phyloP scores from a whole-genome alignment of 2,797 vertebrate genomes.

The Monodelphis domestica region DNA sequence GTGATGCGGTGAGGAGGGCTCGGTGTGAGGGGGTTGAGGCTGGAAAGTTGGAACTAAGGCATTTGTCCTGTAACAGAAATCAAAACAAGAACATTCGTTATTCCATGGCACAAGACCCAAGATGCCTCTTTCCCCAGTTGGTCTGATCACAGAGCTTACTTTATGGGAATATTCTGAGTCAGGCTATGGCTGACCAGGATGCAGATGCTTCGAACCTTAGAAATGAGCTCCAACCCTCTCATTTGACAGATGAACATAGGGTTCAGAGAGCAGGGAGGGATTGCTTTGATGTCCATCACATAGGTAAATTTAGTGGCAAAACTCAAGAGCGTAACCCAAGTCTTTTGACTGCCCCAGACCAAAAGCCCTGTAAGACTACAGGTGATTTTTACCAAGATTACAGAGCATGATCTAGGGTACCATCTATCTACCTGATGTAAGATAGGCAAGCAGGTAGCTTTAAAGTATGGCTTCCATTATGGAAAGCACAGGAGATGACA shows the following conservation, averaged over 20 bases:
- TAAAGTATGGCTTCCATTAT: neutral
- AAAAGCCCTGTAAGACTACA: neutral
- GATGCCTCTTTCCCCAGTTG: neutral
- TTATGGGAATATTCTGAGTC: neutral
- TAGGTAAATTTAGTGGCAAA: neutral
- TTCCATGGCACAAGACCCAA: constrained; percentile 16
- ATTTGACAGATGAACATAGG: neutral
- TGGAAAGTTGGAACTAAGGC: constrained; percentile 85
- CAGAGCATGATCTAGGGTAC: neutral
- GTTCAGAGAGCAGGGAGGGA: neutral
- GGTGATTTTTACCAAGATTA: neutral
- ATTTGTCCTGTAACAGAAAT: constrained; percentile 84
- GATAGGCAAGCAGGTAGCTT: neutral
- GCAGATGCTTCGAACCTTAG: neutral
- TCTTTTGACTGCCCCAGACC: neutral
- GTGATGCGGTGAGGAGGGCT: constrained; percentile 87
- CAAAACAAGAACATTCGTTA: constrained; percentile 70
- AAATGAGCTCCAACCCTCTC: neutral
- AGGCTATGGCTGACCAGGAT: neutral
- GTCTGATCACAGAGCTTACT: neutral
- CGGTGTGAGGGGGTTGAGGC: constrained; percentile 78
- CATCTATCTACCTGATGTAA: neutral
- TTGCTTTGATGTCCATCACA: neutral
- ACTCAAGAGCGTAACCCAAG: neutral
- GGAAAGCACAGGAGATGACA: neutral